Base-by-base conservation (phyloP, 2,888 invertebrate genomes). In the Heliconius cydno region DNA sequence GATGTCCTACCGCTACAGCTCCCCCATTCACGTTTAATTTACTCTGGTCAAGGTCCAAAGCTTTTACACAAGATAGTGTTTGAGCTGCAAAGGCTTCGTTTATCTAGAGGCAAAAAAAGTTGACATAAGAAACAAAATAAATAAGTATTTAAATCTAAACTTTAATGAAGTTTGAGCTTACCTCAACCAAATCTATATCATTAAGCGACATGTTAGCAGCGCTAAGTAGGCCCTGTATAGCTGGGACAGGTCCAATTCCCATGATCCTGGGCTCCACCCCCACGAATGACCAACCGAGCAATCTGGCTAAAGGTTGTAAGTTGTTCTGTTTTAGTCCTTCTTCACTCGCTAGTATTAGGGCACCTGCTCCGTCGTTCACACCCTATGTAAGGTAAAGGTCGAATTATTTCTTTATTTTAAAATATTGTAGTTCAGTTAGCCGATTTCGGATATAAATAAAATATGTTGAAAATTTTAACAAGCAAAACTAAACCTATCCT, bases 21-120 rank as follows among this genome's bases (percentile, higher is more conserved):
- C 99, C 99, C 15, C 99, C 99, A 92, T 98, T 97, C 25, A 98
- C 97, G 92, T 99, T 99, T 85, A 99, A 94, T 90, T 98, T 99
- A 83, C 96, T 96, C 80, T 97, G 92, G 90, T 99, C 98, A 81
- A 99, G 92, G 82, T 97, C 97, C 71, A 99, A 95, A 74, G 98
- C 98, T 88, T 98, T 98, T 72, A 97, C 97, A 85, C 99, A 99
- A 0, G 99, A 97, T 78, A 99, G 94, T 3, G 98, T 98, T 94
- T 99, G 99, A 0, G 99, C 98, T 72, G 97, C 98, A 95, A 99
- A 99, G 0, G 99, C 99, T 94, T 99, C 99, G 93, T 99, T 99
- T 85, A 99, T 98, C 98, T 99, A 88, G 41, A 67, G 9, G 10
- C 4, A n/a, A 22, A 67, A 60, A 38, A 22, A 6, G 5, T 25